Conservation (phyloP, 2,113 vertebrate species). For the Ariopsis seemanni region DNA sequence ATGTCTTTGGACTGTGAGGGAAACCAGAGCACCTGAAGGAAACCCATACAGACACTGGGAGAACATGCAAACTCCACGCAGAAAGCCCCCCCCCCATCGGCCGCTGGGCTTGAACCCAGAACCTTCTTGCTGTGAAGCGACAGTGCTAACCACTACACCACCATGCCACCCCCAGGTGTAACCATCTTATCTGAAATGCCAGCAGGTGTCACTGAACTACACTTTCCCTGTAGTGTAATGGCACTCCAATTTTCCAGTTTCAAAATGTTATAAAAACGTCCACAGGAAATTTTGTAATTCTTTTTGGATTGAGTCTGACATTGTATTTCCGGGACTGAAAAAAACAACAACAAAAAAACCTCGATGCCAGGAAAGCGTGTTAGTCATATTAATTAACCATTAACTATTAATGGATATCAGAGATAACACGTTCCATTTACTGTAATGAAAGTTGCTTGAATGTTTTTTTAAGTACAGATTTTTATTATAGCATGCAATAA, state of each 20-base stretch:
- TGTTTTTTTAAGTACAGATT: not conserved
- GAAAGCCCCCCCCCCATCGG: too few species aligned
- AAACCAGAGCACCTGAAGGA: too few species aligned
- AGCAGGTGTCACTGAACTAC: not conserved
- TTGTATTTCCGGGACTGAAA: not conserved
- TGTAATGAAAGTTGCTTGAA: not conserved
- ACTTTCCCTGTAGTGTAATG: not conserved
- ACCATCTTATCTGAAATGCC: not conserved
- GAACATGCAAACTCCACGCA: too few species aligned
- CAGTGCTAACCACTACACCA: too few species aligned
- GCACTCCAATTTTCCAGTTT: not conserved
- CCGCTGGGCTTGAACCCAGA: too few species aligned
- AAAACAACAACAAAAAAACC: too few species aligned
- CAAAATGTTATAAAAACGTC: not conserved
- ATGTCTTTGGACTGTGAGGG: too few species aligned
- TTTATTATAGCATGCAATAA: not conserved
- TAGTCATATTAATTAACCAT: not conserved
- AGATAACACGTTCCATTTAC: not conserved
- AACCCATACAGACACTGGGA: too few species aligned
- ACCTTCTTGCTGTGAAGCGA: too few species aligned
- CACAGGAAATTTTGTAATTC: not conserved
- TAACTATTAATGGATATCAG: not conserved
- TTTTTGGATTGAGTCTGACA: not conserved
- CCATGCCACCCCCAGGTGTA: not conserved
- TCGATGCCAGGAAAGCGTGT: not conserved